phyloP scores from a whole-genome alignment of 2,888 invertebrate species.

The Athalia rosae region DNA sequence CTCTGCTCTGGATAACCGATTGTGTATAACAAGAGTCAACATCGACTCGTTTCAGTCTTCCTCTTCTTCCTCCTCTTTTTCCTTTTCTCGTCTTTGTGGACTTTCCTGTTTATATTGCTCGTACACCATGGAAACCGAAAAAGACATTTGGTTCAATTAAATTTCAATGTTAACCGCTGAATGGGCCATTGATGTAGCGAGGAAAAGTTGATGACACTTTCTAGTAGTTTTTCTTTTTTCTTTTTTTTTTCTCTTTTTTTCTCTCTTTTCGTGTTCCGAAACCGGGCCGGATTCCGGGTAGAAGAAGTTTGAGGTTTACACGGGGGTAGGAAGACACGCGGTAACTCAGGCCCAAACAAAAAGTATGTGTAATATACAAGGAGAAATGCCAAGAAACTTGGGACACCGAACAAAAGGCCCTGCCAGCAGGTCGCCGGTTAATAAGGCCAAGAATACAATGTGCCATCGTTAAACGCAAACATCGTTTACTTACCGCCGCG shows the following conservation, averaged over 20 bases:
- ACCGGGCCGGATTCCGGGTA: constrained; percentile 28
- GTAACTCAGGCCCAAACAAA: constrained; percentile 34
- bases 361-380: not conserved
- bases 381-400: constrained; percentile 40
- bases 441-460: constrained; percentile 39
- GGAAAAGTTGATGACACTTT: too few species aligned
- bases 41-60: not conserved
- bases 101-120: not conserved
- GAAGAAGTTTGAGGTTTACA: constrained; percentile 14
- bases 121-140: not conserved
- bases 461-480: constrained; percentile 35
- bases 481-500: constrained; percentile 29
- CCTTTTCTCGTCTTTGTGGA: not conserved
- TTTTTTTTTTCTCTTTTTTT: too few species aligned
- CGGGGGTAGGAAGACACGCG: constrained; percentile 18
- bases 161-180: too few species aligned
- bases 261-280: too few species aligned
- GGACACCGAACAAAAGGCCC: constrained; percentile 40
- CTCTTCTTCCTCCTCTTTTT: not conserved
- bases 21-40: constrained; percentile 25
- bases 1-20: constrained; percentile 24
- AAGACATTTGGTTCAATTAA: too few species aligned
- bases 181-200: too few species aligned
- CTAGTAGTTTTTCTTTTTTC: too few species aligned
- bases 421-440: constrained; percentile 42